Percentiles rank a stretch among this genome's conserved stretches.
phyloP scores from a whole-genome alignment of 2,797 vertebrate species.

The Muscicapa comitata region DNA sequence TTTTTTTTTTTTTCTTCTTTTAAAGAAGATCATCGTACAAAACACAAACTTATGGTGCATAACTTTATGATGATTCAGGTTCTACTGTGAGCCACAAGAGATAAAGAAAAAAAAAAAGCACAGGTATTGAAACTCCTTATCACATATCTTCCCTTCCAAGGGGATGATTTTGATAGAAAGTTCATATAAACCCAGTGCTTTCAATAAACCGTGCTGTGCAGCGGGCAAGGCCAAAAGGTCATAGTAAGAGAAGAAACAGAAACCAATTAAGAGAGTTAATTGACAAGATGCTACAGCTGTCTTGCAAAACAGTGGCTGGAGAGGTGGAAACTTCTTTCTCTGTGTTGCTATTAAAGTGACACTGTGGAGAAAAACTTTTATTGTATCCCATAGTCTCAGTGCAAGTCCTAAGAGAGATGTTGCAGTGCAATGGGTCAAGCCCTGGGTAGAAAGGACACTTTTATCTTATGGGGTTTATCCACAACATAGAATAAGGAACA shows the following conservation, averaged over 20 bases:
- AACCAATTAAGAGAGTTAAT: neutral
- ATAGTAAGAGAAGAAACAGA: neutral
- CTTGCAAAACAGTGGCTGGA: neutral
- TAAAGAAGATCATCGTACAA: constrained; percentile 9
- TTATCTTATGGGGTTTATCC: neutral
- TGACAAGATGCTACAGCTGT: neutral
- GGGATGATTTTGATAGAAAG: neutral
- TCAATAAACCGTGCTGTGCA: neutral
- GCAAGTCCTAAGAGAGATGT: fast-evolving
- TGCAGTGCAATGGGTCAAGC: neutral
- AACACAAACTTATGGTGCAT: neutral
- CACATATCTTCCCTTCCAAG: neutral
- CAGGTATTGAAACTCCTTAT: constrained; percentile 47
- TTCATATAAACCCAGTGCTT: neutral
- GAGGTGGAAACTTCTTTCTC: neutral
- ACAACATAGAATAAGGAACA: neutral
- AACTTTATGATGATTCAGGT: constrained; percentile 20
- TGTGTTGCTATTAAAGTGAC: neutral
- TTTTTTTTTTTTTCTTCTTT: neutral
- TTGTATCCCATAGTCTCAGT: neutral
- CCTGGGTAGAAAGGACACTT: neutral
- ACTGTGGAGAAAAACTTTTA: neutral
- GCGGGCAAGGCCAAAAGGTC: neutral
- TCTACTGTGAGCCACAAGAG: neutral
- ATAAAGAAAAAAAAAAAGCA: constrained; percentile 1